These are phyloP conservation scores for Eulemur rubriventer DNA, from an alignment of 2,797 vertebrate genomes.

Conservation along the genomic window DNA sequence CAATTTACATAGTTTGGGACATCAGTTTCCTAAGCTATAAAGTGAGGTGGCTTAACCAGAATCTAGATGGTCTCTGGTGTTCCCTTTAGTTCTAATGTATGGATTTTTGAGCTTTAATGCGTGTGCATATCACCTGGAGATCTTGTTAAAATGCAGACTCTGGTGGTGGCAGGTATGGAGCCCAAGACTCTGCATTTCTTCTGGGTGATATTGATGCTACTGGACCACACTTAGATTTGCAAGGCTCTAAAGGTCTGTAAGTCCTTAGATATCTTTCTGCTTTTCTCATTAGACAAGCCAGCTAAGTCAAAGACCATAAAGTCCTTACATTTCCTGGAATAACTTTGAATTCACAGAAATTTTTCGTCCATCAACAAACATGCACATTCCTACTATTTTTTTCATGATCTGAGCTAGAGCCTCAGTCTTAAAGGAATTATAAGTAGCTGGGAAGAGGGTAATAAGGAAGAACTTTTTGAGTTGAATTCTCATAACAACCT, in stretches of 20 bases:
- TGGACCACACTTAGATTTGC: neutral
- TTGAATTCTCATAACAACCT: neutral
- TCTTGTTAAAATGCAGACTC: neutral
- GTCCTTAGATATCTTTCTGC: neutral
- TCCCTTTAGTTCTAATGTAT: neutral
- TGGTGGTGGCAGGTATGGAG: neutral
- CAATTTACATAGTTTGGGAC: neutral
- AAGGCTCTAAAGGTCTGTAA: neutral
- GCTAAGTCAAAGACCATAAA: neutral
- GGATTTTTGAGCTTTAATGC: neutral
- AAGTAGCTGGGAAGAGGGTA: neutral
- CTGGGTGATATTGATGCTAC: neutral
- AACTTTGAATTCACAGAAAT: neutral
- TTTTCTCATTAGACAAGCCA: neutral
- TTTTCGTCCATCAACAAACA: neutral
- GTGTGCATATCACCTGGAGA: neutral
- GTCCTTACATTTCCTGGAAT: neutral
- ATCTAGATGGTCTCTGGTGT: neutral
- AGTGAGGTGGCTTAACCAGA: neutral
- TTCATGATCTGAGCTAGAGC: neutral
- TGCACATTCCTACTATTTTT: neutral
- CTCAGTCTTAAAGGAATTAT: neutral
- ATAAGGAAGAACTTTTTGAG: neutral
- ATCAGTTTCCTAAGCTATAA: neutral
- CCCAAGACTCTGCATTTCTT: neutral